These are phyloP conservation scores for Halictus ligatus DNA, from an alignment of 2,888 invertebrate genomes.

Conservation along the genomic window DNA sequence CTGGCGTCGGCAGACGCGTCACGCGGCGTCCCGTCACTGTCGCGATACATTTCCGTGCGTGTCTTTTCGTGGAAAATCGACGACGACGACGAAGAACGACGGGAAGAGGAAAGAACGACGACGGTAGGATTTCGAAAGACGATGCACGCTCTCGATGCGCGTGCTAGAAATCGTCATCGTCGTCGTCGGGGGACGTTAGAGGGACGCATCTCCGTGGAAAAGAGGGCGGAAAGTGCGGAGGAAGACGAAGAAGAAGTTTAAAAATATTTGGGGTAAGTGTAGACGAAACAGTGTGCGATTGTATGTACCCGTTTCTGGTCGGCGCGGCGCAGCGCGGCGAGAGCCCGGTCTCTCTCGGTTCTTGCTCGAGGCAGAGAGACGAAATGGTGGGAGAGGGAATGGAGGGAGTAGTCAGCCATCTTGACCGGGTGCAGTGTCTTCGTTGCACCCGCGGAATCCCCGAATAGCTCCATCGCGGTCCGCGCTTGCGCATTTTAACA, in stretches of 20 bases:
- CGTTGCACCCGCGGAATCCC: slow-evolving; percentile 18
- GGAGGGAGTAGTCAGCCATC: slow-evolving; percentile 55
- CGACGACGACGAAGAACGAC: slow-evolving; percentile 20
- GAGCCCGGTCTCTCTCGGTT: slow-evolving; percentile 35
- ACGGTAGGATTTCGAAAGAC: slow-evolving; percentile 31
- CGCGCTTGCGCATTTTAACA: slow-evolving; percentile 69
- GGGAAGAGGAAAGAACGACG: slow-evolving; percentile 16
- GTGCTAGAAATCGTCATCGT: background rate
- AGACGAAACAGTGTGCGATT: slow-evolving; percentile 52
- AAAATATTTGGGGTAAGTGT: slow-evolving; percentile 72
- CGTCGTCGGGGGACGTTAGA: slow-evolving; percentile 14
- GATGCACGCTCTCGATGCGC: slow-evolving; percentile 5
- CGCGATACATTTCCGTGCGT: slow-evolving; percentile 53
- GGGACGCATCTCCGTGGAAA: slow-evolving; percentile 21
- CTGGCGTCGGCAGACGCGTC: slow-evolving; percentile 2
- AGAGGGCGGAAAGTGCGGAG: slow-evolving; percentile 34
- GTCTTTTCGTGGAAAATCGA: slow-evolving; percentile 64
- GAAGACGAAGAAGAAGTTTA: slow-evolving; percentile 60
- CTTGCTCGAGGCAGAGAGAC: slow-evolving; percentile 36
- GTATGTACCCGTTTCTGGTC: slow-evolving; percentile 58
- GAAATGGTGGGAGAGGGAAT: slow-evolving; percentile 43
- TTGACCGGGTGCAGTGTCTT: slow-evolving; percentile 46
- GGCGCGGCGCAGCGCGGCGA: slow-evolving; percentile 24
- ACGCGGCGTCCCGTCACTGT: slow-evolving; percentile 43
- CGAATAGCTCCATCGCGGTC: slow-evolving; percentile 47